phyloP scores from a whole-genome alignment of 1,140 invertebrate species.

The Macrocentrus cingulum region DNA sequence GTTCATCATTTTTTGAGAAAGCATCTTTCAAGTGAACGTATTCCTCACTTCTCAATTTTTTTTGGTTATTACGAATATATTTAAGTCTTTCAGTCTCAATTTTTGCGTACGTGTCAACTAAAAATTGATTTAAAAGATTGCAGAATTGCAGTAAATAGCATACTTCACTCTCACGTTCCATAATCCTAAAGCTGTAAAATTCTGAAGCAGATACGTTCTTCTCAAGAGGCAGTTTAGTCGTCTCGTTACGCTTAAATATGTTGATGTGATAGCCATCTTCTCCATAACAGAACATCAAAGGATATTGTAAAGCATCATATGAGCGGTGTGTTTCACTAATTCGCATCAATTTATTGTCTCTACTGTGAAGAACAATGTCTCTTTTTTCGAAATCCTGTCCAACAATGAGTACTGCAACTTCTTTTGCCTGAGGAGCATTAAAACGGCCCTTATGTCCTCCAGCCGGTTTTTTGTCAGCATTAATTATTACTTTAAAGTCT shows the following conservation, averaged over 20 bases:
- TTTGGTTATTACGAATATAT: slow-evolving; percentile 36
- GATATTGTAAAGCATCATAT: slow-evolving; percentile 43
- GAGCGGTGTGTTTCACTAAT: slow-evolving; percentile 14
- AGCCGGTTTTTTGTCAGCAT: slow-evolving; percentile 34
- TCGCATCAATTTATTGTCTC: slow-evolving; percentile 3
- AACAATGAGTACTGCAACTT: slow-evolving; percentile 37
- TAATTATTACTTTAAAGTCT: slow-evolving; percentile 23
- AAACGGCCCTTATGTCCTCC: slow-evolving; percentile 31
- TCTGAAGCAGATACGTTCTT: slow-evolving; percentile 1
- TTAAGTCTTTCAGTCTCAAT: slow-evolving; percentile 41
- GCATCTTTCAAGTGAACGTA: slow-evolving; percentile 2
- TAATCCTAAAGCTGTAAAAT: slow-evolving; percentile 9
- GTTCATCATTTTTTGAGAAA: slow-evolving; percentile 24
- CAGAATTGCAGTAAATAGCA: slow-evolving; percentile 35
- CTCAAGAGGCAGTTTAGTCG: background rate
- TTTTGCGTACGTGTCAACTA: slow-evolving; percentile 47
- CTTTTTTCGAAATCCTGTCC: slow-evolving; percentile 29
- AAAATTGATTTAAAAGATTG: slow-evolving; percentile 40
- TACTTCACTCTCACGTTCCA: slow-evolving; percentile 14
- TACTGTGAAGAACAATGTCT: slow-evolving; percentile 19
- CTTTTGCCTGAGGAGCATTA: slow-evolving; percentile 36
- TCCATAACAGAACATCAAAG: slow-evolving; percentile 49
- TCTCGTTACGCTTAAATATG: background rate
- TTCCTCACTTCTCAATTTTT: background rate
- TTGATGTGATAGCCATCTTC: slow-evolving; percentile 42